Evolutionary conservation across 2,888 invertebrate species (phyloP), one percentile per base, ranked within the genome.

Genomic region (Polydrusus tereticollis): DNA sequence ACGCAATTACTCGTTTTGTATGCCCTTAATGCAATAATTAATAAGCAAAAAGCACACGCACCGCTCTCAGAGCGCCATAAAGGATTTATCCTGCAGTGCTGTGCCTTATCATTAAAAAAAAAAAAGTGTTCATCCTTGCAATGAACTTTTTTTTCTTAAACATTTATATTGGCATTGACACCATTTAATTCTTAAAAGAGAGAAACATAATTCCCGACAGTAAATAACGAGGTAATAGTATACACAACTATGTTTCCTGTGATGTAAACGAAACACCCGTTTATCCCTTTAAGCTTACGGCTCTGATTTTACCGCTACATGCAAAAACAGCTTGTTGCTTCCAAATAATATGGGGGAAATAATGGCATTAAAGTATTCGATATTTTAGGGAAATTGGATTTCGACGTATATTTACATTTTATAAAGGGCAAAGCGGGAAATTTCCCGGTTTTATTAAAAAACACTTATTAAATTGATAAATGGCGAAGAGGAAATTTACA

Each of bases 311-410:
- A 52, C 52, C 52, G 36, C 38, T 38, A 36, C 63, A 64, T 38
- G 63, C 63, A 52, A 64, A 64, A 64, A 52, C 52, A 50, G 63
- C 63, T 64, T 64, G 63, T 64, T 64, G 63, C 63, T 64, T 64
- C 8, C 21, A 16, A 26, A 29, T 55, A 55, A 41, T 38, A 14
- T 38, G 14, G 38, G 38, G 38, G 38, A 38, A 38, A 38, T 41
- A 47, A 47, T 47, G 47, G 47, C 21, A 47, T 47, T 47, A 47
- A 47, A 21, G 47, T 26, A 55, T 55, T 18, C 29, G 29, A 55
- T 29, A 29, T 26, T 55, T 55, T 29, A 10, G 5, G 29, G 52
- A 55, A 55, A 55, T 55, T 55, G 52, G 14, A 55, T 55, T 55
- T 55, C 14, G 16, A 10, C 18, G 29, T 29, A 12, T 55, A 55